A percentile compares a stretch with the other conserved stretches of the same genome.
Evolutionary conservation across 2,113 vertebrate species (phyloP).

Genomic region (Struthio camelus): DNA sequence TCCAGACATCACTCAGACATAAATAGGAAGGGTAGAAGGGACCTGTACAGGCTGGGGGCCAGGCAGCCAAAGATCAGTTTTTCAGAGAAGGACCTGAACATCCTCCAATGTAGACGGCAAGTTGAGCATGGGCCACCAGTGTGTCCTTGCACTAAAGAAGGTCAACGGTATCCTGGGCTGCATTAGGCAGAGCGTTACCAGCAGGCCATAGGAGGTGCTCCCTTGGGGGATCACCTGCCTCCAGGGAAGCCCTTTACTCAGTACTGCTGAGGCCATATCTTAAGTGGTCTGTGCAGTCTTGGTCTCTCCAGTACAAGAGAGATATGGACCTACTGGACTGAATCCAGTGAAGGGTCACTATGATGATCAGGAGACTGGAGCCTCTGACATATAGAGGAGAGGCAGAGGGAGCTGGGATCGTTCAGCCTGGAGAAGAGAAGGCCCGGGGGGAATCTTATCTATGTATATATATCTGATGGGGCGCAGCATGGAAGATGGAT

Average conservation of each 20-base stretch:
- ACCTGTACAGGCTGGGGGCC: rapidly evolving
- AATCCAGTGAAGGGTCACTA: background rate
- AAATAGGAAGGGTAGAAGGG: background rate
- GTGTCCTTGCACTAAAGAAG: background rate
- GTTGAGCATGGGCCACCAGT: background rate
- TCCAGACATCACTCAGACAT: background rate
- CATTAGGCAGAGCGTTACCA: background rate
- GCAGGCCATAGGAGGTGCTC: rapidly evolving
- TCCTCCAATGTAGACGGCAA: background rate
- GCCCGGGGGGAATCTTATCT: rapidly evolving
- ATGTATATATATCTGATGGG: background rate
- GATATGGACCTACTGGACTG: background rate
- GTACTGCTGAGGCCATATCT: background rate
- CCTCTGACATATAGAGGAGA: background rate
- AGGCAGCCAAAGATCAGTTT: background rate
- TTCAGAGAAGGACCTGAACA: background rate
- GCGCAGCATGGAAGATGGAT: background rate
- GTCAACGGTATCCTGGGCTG: background rate
- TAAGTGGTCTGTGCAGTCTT: background rate
- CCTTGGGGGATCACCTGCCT: too few species aligned
- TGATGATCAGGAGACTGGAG: rapidly evolving
- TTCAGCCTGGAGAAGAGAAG: background rate
- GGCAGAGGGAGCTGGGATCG: background rate
- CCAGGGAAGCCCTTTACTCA: background rate
- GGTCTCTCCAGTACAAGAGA: background rate